phyloP scores from a whole-genome alignment of 2,888 invertebrate species.

The Lymantria dispar region DNA sequence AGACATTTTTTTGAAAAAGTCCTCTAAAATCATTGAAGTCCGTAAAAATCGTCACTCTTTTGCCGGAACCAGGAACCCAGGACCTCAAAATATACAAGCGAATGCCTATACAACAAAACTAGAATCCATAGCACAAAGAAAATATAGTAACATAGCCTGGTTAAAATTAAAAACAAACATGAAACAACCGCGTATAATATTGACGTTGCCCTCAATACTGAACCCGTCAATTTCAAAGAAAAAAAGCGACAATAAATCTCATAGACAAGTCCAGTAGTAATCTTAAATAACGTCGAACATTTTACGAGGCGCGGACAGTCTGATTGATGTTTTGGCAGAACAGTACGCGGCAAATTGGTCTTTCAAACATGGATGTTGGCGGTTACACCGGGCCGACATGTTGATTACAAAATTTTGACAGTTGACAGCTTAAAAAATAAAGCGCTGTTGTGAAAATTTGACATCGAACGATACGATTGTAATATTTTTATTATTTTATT shows the following conservation, averaged over 20 bases:
- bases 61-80: too few species aligned
- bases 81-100: too few species aligned
- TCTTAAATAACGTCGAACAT: constrained; percentile 20
- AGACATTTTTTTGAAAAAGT: too few species aligned
- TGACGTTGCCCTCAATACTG: constrained; percentile 4
- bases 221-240: constrained; percentile 12
- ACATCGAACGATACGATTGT: neutral
- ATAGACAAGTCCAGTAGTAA: constrained; percentile 11
- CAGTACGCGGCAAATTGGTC: constrained; percentile 25
- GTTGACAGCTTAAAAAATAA: constrained; percentile 28
- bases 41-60: too few species aligned
- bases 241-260: constrained; percentile 17
- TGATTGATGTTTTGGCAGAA: constrained; percentile 41
- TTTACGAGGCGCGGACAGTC: constrained; percentile 28
- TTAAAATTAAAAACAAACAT: too few species aligned
- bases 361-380: constrained; percentile 22
- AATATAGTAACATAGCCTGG: too few species aligned
- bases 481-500: neutral
- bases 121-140: too few species aligned
- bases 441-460: neutral
- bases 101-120: too few species aligned
- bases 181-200: neutral
- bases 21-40: too few species aligned
- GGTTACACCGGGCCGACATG: constrained; percentile 15
- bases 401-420: constrained; percentile 30